Conservation (phyloP, 1,140 invertebrate species). For the Palaemon carinicauda region DNA sequence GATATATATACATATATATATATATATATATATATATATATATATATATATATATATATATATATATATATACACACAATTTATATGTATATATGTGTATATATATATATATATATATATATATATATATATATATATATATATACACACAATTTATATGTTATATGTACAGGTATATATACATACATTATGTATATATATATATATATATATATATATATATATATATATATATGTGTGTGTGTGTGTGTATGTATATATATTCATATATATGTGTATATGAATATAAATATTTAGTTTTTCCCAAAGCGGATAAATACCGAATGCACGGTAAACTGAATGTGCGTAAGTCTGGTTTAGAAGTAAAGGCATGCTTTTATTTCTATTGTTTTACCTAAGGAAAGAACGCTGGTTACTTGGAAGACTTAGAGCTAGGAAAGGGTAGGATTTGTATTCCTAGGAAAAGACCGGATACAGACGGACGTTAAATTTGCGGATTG, state of each 20-base stretch:
- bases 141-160: neutral
- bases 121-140: constrained; percentile 3
- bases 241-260: neutral
- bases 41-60: constrained; percentile 5
- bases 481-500: too few relatives aligned
- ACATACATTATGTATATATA: neutral
- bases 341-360: too few relatives aligned
- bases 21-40: too few relatives aligned
- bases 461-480: too few relatives aligned
- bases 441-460: too few relatives aligned
- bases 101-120: constrained; percentile 9
- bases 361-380: too few relatives aligned
- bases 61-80: neutral
- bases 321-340: too few relatives aligned
- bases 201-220: constrained; percentile 4
- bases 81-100: neutral
- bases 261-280: neutral
- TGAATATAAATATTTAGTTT: neutral
- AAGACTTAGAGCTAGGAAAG: too few relatives aligned
- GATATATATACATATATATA: too few relatives aligned
- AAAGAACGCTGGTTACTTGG: too few relatives aligned
- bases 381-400: too few relatives aligned
- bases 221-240: neutral
- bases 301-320: too few relatives aligned
- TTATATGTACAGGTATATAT: neutral